These are phyloP conservation scores for Pseudomyrmex dendroicus DNA, from an alignment of 1,140 invertebrate genomes.

Conservation along the genomic window DNA sequence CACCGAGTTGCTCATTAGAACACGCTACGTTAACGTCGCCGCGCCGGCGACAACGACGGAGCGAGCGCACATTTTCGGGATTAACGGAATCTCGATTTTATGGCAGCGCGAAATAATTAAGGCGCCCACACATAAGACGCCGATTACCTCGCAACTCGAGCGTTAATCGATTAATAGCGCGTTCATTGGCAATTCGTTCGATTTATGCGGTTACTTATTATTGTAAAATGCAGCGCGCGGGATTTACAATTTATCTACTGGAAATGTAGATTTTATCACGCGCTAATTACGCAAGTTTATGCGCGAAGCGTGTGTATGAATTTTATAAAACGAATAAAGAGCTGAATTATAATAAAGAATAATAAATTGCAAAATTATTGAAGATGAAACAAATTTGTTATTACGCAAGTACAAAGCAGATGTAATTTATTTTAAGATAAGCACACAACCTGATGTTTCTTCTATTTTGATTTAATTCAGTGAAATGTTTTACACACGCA, in stretches of 20 bases:
- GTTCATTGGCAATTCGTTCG: constrained; percentile 9
- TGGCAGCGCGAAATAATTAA: constrained; percentile 42
- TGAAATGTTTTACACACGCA: too few relatives aligned
- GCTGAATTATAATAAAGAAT: background rate
- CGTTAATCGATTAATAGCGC: constrained; percentile 2
- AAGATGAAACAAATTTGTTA: background rate
- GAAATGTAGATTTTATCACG: background rate
- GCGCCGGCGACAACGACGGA: background rate
- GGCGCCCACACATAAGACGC: constrained; percentile 18
- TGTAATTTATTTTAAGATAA: background rate
- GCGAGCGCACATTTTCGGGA: constrained; percentile 34
- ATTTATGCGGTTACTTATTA: background rate
- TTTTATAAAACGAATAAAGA: background rate
- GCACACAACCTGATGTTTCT: background rate
- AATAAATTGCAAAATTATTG: background rate
- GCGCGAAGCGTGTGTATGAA: background rate
- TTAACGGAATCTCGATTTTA: constrained; percentile 49
- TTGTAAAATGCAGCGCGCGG: too few relatives aligned
- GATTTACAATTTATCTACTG: constrained; percentile 6
- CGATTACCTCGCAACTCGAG: constrained; percentile 15
- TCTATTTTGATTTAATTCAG: too few relatives aligned
- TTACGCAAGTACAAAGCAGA: background rate
- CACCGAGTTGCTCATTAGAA: constrained; percentile 46
- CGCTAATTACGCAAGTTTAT: background rate
- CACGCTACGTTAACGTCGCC: constrained; percentile 49